Evolutionary conservation across 1,140 invertebrate genomes (phyloP).

Genomic region (Condylostylus longicornis): DNA sequence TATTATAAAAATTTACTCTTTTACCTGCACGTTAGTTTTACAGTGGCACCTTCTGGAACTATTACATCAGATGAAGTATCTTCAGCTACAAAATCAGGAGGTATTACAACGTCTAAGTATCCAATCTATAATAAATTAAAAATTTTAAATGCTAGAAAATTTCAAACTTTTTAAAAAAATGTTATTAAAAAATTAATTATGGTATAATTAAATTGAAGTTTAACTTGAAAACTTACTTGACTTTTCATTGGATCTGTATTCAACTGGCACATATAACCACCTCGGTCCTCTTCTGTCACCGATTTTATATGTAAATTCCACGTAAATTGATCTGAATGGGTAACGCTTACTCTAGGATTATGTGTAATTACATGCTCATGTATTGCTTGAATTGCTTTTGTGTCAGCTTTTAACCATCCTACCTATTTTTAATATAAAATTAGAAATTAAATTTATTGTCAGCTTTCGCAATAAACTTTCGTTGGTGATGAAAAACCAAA

Average conservation of each 20-base stretch:
- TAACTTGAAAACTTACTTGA: slow-evolving; percentile 43
- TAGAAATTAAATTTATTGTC: too few species aligned
- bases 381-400: slow-evolving; percentile 73
- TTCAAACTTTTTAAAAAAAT: neutral
- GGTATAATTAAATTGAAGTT: neutral
- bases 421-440: too few species aligned
- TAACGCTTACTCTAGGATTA: slow-evolving; percentile 63
- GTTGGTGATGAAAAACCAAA: too few species aligned
- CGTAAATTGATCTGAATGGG: slow-evolving; percentile 58
- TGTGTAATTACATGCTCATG: slow-evolving; percentile 81
- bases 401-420: slow-evolving; percentile 77
- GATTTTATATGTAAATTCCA: slow-evolving; percentile 75
- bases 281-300: slow-evolving; percentile 65
- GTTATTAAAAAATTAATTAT: neutral
- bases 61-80: slow-evolving; percentile 69
- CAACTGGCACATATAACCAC: slow-evolving; percentile 70
- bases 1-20: slow-evolving; percentile 9
- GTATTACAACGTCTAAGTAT: slow-evolving; percentile 65
- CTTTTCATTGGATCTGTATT: slow-evolving; percentile 65
- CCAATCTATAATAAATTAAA: slow-evolving; percentile 46
- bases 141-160: neutral
- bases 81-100: slow-evolving; percentile 66
- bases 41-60: slow-evolving; percentile 62
- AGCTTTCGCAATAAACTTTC: too few species aligned
- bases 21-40: slow-evolving; percentile 41